Evolutionary conservation across 2,888 invertebrate genomes (phyloP), one percentile per base, ranked within the genome.

Genomic region (Heteromyza rotundicornis): DNA sequence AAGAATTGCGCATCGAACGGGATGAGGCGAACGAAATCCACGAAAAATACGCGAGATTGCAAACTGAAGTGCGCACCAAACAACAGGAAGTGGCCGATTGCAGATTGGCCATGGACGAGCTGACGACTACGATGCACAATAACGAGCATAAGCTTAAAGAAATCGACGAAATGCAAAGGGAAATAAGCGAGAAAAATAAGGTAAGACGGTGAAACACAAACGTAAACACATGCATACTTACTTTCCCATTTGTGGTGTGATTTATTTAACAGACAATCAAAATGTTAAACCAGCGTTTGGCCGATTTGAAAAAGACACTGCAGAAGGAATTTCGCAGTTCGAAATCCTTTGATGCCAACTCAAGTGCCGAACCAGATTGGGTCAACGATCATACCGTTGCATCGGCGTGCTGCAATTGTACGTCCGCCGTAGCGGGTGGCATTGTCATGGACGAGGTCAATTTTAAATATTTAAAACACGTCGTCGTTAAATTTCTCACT

Each of bases 401-500:
- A 54, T 51, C 36, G 7, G 20, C 3, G 32, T 35, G n/a, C 19
- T 55, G 20, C 36, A 27, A 55, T 10, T 24, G 53, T 44, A 19
- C 10, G 16, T 40, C 56, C 32, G 10, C 49, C 20, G 12, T 20
- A 54, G 60, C 63, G 36, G 72, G 70, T 60, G 68, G 78, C 66
- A 75, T 83, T 62, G 73, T 83, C 19, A 83, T 83, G 71, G 88
- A 90, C 64, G 91, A 92, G 74, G 89, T 92, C 53, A 93, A 92
- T 84, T 91, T 92, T 77, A 89, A 89, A 80, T 96, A 96, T 82
- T 86, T 96, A 62, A 96, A 95, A 79, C 95, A 96, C 84, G 96
- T 96, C 67, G 89, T 96, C 65, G 90, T 96, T 2, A 94, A 95
- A 79, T 96, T 96, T 84, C 87, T 96, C 74, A 96, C 96, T 0